Base-by-base conservation (phyloP, 1,140 invertebrate genomes). In the Macrobrachium nipponense region DNA sequence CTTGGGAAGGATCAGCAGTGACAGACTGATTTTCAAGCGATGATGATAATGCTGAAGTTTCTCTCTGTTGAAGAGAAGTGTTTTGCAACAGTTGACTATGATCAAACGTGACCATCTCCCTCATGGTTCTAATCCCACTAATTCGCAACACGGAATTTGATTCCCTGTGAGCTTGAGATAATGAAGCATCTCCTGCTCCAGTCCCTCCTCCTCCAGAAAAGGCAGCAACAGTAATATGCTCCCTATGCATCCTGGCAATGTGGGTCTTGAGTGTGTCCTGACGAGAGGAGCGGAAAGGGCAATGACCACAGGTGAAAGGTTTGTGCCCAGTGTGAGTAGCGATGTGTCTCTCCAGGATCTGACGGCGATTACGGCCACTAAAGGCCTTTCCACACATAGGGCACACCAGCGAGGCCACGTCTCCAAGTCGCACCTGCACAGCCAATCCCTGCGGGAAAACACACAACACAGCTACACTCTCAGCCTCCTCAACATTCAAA, bases 271-370 rank as follows among this genome's bases (percentile, higher is more conserved):
- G 84, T 23, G 84, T 86, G 77, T 86, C 84, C 68, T 86, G 84
- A 23, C 84, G 84, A 62, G 84, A 86, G 51, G 84, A 86, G 64
- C 84, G 84, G 84, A 86, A 86, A 27, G 84, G 84, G 89, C 93
- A 93, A 77, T 82, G 78, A 36, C 89, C 91, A 89, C 93, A 94
- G 89, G 92, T 93, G 90, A 93, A 94, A 2, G 93, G 93, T 88
- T 93, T 93, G 90, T 93, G 93, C 6, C 92, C 95, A 51, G 96
- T 96, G 91, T 99, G 98, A 17, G 95, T 96, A 70, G 96, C 93
- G 90, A 95, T 94, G 91, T 99, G 98, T 89, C 88, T 79, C 78
- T 89, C 84, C 85, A 89, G 83, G 72, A 89, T 89, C 85, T 89
- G 88, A 68, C 86, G 80, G 17, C 88, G 85, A 83, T 89, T 87